Base-by-base conservation (phyloP, 2,113 vertebrate genomes). In the Regulus satrapa region DNA sequence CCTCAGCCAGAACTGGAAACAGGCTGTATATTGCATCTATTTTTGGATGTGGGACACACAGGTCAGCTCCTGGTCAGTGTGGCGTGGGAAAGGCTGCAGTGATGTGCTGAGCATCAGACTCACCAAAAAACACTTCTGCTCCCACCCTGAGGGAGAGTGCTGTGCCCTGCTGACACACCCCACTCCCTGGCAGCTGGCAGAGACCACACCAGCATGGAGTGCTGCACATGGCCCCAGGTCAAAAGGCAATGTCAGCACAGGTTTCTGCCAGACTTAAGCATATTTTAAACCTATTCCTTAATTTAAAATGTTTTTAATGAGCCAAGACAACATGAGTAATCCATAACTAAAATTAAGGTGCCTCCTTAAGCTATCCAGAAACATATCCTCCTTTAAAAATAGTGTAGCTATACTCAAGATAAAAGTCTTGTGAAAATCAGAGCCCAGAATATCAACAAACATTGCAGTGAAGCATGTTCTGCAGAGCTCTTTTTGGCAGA, bases 141-240 rank as follows among this genome's bases (percentile, higher is more conserved):
- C 23, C 46, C 6, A 13, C 45, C 49, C 16, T 14, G 31, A 66
- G 58, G 49, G 43, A 29, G 8, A 18, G 8, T 1, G 7, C 31
- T 21, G 11, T 18, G 34, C n/a, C 31, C n/a, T 48, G 58, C 52
- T 77, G 45, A 45, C 45, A 2, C 25, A 23, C 1, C 6, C 6
- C 1, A 0, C 46, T 45, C 36, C 28, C 20, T 9, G 14, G 24
- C 49, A 54, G 29, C 40, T 1, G 1, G 28, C 38, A 40, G 11
- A 28, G 31, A 26, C 8, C 0, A 4, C 36, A 28, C 46, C 28
- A 8, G 21, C 14, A 4, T 4, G 7, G 46, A 59, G 58, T 52
- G 56, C 46, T 85, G 40, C 41, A 51, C 26, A 10, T 46, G 12
- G 59, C 11, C 14, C 3, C 32, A 16, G 38, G 28, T 52, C 31